phyloP scores from a whole-genome alignment of 2,797 vertebrate genomes.

The Chiroxiphia lanceolata region DNA sequence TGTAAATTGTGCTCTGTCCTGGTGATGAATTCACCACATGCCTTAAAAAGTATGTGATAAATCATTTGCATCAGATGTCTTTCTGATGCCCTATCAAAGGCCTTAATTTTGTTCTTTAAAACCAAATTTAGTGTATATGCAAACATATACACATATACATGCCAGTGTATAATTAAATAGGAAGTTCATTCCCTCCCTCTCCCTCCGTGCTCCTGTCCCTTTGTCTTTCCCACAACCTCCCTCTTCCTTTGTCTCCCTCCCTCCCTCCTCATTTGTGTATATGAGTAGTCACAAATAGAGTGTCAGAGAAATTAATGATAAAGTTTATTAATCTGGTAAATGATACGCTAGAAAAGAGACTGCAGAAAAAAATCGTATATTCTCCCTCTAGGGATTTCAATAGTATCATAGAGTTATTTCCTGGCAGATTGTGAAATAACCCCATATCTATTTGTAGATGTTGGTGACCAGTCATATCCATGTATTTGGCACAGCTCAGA shows the following conservation, averaged over 20 bases:
- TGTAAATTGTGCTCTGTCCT: background rate
- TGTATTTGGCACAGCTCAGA: background rate
- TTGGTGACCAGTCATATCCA: background rate
- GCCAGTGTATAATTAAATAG: background rate
- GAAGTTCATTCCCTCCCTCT: background rate
- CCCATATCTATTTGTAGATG: background rate
- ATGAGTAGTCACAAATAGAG: background rate
- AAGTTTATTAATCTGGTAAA: background rate
- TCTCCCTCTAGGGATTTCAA: background rate
- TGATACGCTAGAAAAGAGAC: background rate
- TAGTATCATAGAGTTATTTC: background rate
- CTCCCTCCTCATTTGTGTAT: background rate
- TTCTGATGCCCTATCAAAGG: background rate
- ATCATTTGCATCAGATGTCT: background rate
- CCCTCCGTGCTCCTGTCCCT: background rate
- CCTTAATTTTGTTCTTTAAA: background rate
- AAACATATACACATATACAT: too few relatives aligned
- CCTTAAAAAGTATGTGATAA: background rate
- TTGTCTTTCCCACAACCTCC: background rate
- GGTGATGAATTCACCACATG: background rate
- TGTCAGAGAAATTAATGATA: background rate
- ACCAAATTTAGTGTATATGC: background rate
- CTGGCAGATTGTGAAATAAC: background rate
- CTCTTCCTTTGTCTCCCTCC: background rate
- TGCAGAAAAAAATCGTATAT: background rate